Evolutionary conservation across 2,797 vertebrate species (phyloP).

Genomic region (Valencia hispanica): DNA sequence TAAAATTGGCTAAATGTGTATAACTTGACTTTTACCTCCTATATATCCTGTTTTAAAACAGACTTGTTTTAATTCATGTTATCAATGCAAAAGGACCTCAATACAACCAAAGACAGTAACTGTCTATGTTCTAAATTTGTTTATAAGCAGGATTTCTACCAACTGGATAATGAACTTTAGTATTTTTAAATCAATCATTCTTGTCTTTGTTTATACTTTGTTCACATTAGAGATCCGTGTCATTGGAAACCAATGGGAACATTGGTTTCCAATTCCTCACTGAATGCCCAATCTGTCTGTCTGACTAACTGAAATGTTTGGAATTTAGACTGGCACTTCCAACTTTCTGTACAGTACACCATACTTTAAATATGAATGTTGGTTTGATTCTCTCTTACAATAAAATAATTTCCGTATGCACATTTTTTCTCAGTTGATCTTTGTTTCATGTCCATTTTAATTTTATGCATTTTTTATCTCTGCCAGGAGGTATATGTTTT

Average conservation of each 20-base stretch:
- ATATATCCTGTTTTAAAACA: background rate
- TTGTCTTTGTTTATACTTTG: background rate
- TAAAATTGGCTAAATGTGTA: background rate
- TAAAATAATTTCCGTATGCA: conserved; percentile 10
- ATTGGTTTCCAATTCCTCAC: background rate
- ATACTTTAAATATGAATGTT: conserved; percentile 7
- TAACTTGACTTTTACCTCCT: background rate
- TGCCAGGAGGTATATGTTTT: too few relatives aligned
- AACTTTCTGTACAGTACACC: background rate
- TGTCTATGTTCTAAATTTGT: background rate
- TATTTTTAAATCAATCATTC: background rate
- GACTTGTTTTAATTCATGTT: background rate
- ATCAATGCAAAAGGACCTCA: background rate
- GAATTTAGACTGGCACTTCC: too few relatives aligned
- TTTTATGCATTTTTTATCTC: background rate
- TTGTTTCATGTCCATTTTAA: too few relatives aligned
- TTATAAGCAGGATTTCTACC: background rate
- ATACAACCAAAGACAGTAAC: background rate
- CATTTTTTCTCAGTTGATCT: background rate
- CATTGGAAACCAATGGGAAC: background rate
- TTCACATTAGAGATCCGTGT: background rate
- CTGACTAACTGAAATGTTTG: conserved; percentile 1
- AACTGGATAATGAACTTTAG: background rate
- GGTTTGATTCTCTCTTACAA: background rate
- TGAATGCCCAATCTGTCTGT: conserved; percentile 5